These are phyloP conservation scores for Sebastes oblongus DNA, from an alignment of 2,797 vertebrate species.

Conservation along the genomic window DNA sequence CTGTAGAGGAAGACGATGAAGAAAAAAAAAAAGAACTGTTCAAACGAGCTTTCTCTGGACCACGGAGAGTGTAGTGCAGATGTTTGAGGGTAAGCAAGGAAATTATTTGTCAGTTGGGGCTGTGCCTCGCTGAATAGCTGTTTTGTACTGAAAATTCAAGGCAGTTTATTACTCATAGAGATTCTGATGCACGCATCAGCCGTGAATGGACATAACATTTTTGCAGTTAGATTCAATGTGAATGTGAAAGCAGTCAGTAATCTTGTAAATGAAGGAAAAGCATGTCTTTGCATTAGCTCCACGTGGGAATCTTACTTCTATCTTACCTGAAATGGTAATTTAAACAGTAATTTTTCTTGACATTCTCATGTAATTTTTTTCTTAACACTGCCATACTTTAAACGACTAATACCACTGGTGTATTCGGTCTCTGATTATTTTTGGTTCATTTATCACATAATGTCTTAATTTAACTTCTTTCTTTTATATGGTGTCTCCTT, in stretches of 20 bases:
- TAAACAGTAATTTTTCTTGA: conserved; percentile 54
- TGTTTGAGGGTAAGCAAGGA: conserved; percentile 76
- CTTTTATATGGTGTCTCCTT: conserved; percentile 16
- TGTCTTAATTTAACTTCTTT: conserved; percentile 29
- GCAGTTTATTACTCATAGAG: conserved; percentile 69
- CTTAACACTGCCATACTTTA: conserved; percentile 47
- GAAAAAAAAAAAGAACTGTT: conserved; percentile 63
- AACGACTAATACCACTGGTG: conserved; percentile 28
- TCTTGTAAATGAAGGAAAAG: conserved; percentile 78
- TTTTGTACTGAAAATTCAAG: conserved; percentile 75
- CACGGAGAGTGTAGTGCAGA: conserved; percentile 68
- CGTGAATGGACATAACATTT: conserved; percentile 64
- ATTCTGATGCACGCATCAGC: conserved; percentile 69
- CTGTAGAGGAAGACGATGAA: conserved; percentile 67
- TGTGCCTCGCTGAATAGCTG: conserved; percentile 69
- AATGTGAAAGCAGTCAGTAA: conserved; percentile 74
- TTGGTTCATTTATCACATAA: conserved; percentile 19
- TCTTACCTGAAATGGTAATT: conserved; percentile 61
- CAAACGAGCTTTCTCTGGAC: conserved; percentile 70
- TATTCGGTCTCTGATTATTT: conserved; percentile 12
- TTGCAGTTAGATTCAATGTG: conserved; percentile 72
- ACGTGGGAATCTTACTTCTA: conserved; percentile 60
- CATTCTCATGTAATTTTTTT: conserved; percentile 58
- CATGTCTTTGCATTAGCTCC: conserved; percentile 71
- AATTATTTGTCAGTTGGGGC: conserved; percentile 70